Conservation (phyloP, 2,888 invertebrate species). For the Andrena trimmerana region DNA sequence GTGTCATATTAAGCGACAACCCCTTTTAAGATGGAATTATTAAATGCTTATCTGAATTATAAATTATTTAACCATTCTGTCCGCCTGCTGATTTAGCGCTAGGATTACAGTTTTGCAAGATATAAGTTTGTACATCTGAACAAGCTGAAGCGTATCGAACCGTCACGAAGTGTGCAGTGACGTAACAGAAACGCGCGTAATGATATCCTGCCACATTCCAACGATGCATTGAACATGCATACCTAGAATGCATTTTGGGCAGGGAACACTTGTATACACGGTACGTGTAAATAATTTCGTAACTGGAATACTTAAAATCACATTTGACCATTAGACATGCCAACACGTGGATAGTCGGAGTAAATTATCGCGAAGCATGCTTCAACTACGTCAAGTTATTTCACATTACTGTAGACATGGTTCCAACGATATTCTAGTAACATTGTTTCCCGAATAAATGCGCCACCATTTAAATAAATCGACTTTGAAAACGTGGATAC, state of each 20-base stretch:
- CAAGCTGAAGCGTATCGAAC: constrained; percentile 59
- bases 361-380: not conserved
- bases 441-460: not conserved
- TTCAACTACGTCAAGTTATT: constrained; percentile 24
- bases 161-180: constrained; percentile 54
- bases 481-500: not conserved
- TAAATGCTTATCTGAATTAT: constrained; percentile 33
- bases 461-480: not conserved
- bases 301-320: constrained; percentile 28
- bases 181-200: constrained; percentile 54
- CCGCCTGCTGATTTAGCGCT: constrained; percentile 40
- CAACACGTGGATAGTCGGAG: not conserved
- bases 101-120: constrained; percentile 49
- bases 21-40: constrained; percentile 8
- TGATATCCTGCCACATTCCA: constrained; percentile 58
- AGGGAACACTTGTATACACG: constrained; percentile 1
- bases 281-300: constrained; percentile 32
- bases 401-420: not conserved
- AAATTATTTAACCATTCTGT: constrained; percentile 18
- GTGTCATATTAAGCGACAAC: not conserved
- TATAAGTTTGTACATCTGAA: constrained; percentile 47
- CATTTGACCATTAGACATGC: constrained; percentile 8
- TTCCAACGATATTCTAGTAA: not conserved
- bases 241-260: constrained; percentile 40
- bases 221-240: constrained; percentile 38